Conservation (phyloP, 2,113 vertebrate species). For the Tupaia chinensis region DNA sequence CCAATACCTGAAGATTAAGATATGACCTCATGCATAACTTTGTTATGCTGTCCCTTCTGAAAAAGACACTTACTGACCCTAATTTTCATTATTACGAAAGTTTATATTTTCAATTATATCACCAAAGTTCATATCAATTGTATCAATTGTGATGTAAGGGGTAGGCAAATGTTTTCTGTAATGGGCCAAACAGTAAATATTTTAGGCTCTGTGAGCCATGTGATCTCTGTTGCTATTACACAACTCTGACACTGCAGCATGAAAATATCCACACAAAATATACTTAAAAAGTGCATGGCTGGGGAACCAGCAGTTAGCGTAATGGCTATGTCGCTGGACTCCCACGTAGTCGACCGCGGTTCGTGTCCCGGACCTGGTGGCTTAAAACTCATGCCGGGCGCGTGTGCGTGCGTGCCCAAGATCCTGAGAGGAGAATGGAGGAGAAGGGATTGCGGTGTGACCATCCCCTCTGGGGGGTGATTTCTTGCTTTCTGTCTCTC, state of each 20-base stretch:
- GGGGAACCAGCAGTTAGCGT: too few species aligned
- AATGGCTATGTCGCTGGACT: too few species aligned
- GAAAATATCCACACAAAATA: background rate
- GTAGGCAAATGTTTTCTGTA: background rate
- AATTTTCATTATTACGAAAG: background rate
- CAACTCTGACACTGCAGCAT: background rate
- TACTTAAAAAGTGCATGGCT: background rate
- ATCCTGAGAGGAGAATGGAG: too few species aligned
- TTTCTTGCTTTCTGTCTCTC: too few species aligned
- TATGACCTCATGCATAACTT: background rate
- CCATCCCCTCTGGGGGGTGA: too few species aligned
- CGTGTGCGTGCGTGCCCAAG: too few species aligned
- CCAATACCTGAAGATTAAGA: constrained; percentile 45
- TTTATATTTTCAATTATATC: background rate
- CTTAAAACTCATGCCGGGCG: too few species aligned
- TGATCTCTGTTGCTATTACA: background rate
- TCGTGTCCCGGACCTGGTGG: too few species aligned
- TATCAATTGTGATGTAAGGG: background rate
- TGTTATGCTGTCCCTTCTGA: background rate
- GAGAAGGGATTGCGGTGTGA: too few species aligned
- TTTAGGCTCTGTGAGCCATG: background rate
- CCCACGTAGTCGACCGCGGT: too few species aligned
- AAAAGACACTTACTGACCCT: background rate
- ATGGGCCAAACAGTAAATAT: background rate
- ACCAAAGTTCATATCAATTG: background rate